Evolutionary conservation across 64 coral and sea anemone species (phyloP), one percentile per base, ranked within the genome.

Genomic region (Astreopora myriophthalma): DNA sequence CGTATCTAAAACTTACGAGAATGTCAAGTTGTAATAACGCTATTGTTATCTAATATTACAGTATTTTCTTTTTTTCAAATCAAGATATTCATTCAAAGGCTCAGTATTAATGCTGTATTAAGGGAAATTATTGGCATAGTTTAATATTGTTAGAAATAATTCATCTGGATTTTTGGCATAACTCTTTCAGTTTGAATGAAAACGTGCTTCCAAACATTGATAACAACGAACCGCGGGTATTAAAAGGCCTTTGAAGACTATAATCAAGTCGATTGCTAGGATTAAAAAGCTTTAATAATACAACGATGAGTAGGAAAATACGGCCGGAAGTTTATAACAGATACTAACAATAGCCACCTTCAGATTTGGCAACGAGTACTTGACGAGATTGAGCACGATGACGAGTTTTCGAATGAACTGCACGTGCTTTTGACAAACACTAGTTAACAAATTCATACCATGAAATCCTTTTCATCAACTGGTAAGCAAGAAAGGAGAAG

Each of bases 141-240:
- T 83, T 83, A 5, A 83, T 65, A 64, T 83, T 64, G 42, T 83
- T 64, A 19, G 65, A 65, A 37, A 25, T 64, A 8, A 3, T 83
- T 63, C 38, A 32, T 22, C 76, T 22, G 39, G 79, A 83, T 83
- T 17, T 35, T 83, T 63, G 58, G 22, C 52, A 83, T 83, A 83
- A 25, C 65, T 83, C 8, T 24, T 64, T 64, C 8, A 37, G 20
- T 63, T 64, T 35, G 33, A 63, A 83, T 38, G 34, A 83, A 81
- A 63, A 83, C 29, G 57, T 83, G 17, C 79, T 0, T 22, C 6
- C 13, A 37, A 34, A 34, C 64, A 31, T 83, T 26, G 37, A 24
- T 38, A 81, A 51, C 2, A 83, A 83, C 19, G 4, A 37, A 33
- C 79, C 79, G 34, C 79, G 65, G 34, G 52, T 20, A 62, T 64